phyloP scores from a whole-genome alignment of 2,888 invertebrate species.

The Hecatera dysodea region DNA sequence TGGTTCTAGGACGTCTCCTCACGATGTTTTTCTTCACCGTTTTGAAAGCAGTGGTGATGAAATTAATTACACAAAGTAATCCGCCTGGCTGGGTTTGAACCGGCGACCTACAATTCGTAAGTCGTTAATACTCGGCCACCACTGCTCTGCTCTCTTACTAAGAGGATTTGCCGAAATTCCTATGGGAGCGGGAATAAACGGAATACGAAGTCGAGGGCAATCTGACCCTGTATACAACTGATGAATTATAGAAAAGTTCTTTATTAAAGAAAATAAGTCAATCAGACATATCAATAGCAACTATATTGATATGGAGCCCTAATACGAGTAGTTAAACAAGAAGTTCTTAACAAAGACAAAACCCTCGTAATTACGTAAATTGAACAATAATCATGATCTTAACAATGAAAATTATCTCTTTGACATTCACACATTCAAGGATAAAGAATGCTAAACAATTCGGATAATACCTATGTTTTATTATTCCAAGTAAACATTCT shows the following conservation, averaged over 20 bases:
- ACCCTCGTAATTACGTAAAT: not conserved
- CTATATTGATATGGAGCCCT: not conserved
- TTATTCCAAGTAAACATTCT: not conserved
- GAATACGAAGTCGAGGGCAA: too few species aligned
- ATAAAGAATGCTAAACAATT: not conserved
- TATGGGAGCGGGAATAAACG: too few species aligned
- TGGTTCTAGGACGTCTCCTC: too few species aligned
- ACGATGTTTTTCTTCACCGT: too few species aligned
- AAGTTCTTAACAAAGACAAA: not conserved
- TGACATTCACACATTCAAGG: not conserved
- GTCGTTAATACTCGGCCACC: too few species aligned
- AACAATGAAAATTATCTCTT: conserved; percentile 1
- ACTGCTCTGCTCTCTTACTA: too few species aligned
- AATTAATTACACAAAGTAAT: too few species aligned
- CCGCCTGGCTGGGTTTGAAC: too few species aligned
- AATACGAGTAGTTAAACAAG: not conserved
- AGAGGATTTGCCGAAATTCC: too few species aligned
- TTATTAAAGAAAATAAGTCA: not conserved
- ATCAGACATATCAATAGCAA: not conserved
- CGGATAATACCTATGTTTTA: not conserved
- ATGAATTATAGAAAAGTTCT: not conserved
- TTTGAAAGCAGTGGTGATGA: too few species aligned
- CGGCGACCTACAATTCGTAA: too few species aligned
- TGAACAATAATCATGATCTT: not conserved
- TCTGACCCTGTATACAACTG: too few species aligned